Evolutionary conservation across 2,888 invertebrate genomes (phyloP), one percentile per base, ranked within the genome.

Genomic region (Maniola hyperantus): DNA sequence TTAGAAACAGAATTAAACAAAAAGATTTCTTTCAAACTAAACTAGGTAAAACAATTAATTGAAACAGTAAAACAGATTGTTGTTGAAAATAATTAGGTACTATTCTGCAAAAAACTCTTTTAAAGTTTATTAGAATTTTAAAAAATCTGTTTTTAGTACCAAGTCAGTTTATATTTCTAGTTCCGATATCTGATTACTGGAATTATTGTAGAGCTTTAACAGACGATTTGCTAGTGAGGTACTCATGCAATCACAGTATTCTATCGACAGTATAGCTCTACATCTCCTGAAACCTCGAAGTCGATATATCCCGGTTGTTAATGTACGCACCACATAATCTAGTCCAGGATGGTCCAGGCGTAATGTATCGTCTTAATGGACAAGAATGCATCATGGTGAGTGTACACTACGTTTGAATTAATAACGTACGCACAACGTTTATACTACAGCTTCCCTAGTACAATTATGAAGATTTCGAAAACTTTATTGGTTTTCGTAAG

Each of bases 381-480:
- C 68, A 64, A 68, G 65, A 68, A 62, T 58, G 57, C 58, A 68
- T 68, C 61, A 68, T 50, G 65, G 48, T 60, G 50, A 55, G 55
- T 18, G 60, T 13, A 15, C 36, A 60, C 48, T 50, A 50, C 15
- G 36, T 15, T 39, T 39, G 55, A 11, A 55, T 55, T 36, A 39
- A 55, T 55, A 18, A 18, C n/a, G 33, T 53, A 33, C 51, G 33
- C n/a, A 51, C 26, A 33, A 13, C n/a, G 33, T 53, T 33, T 26
- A 13, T 51, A 33, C 13, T 51, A 26, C 6, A 13, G 15, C 7
- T 15, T 15, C 18, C 4, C 48, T 18, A 48, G 15, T 48, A 8
- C 15, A 15, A 10, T 15, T 48, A 48, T 11, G 7, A 7, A 6
- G 8, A 18, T 48, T 8, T 48, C 48, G 8, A 18, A 48, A 48